These are phyloP conservation scores for Hedychridium roseum DNA, from an alignment of 2,888 invertebrate genomes.

Conservation along the genomic window DNA sequence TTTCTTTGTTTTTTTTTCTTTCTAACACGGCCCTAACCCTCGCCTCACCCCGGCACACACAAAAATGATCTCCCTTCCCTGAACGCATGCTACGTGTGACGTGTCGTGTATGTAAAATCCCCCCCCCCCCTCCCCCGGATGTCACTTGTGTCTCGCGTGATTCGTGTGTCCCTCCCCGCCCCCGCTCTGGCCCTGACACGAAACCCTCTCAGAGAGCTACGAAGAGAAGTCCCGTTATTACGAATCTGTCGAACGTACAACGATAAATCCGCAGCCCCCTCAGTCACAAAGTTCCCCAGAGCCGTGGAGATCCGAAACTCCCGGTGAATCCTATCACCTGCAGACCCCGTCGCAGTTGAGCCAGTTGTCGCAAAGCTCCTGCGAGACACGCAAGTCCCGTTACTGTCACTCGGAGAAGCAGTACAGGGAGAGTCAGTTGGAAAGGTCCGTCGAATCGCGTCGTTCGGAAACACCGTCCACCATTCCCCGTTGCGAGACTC, in stretches of 20 bases:
- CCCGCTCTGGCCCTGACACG: conserved; percentile 22
- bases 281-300: too few relatives aligned
- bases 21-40: conserved; percentile 43
- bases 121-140: too few relatives aligned
- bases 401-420: conserved; percentile 12
- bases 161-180: too few relatives aligned
- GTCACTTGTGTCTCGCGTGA: too few relatives aligned
- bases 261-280: too few relatives aligned
- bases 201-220: conserved; percentile 28
- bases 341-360: too few relatives aligned
- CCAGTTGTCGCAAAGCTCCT: too few relatives aligned
- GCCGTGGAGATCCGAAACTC: too few relatives aligned
- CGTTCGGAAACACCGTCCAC: background rate
- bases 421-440: conserved; percentile 1
- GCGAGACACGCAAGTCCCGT: background rate
- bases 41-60: too few relatives aligned
- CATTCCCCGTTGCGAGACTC: background rate
- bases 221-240: conserved; percentile 41
- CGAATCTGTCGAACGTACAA: conserved; percentile 37
- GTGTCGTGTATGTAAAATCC: conserved; percentile 3
- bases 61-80: conserved; percentile 14
- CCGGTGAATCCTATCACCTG: too few relatives aligned
- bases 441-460: too few relatives aligned
- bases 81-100: conserved; percentile 14
- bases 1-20: conserved; percentile 54